These are phyloP conservation scores for Diarsia dahlii DNA, from an alignment of 2,888 invertebrate genomes.

Conservation along the genomic window DNA sequence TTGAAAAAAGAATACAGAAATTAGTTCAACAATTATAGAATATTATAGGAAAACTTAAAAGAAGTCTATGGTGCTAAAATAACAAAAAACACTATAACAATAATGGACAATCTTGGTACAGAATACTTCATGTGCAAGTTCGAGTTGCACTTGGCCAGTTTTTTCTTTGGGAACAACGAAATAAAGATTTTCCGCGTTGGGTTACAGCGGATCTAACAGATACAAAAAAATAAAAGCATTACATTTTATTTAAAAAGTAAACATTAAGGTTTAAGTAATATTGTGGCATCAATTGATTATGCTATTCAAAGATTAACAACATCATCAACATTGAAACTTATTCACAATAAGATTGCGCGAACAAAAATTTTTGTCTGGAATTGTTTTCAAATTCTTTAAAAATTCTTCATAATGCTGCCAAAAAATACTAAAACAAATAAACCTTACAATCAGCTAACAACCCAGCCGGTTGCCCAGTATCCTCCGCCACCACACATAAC, in stretches of 20 bases:
- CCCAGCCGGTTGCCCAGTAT: constrained; percentile 81
- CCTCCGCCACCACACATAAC: constrained; percentile 64
- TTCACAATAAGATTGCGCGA: too few relatives aligned
- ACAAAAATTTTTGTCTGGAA: background rate
- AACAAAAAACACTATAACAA: too few relatives aligned
- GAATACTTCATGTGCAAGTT: too few relatives aligned
- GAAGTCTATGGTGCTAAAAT: too few relatives aligned
- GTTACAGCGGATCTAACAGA: background rate
- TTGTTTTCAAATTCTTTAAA: background rate
- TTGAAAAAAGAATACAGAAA: too few relatives aligned
- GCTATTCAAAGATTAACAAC: background rate
- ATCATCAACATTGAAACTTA: background rate
- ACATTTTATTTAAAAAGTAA: too few relatives aligned
- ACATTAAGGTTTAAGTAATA: too few relatives aligned
- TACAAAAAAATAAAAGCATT: background rate
- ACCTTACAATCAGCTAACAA: constrained; percentile 84
- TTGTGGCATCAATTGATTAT: background rate
- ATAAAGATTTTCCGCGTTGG: too few relatives aligned
- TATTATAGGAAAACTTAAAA: too few relatives aligned
- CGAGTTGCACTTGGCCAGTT: too few relatives aligned
- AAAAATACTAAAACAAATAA: background rate
- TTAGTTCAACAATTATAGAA: too few relatives aligned
- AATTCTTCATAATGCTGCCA: background rate
- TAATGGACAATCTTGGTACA: too few relatives aligned
- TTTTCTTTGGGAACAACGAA: background rate